Evolutionary conservation across 2,797 vertebrate species (phyloP).

Genomic region (Megalops cyprinoides): DNA sequence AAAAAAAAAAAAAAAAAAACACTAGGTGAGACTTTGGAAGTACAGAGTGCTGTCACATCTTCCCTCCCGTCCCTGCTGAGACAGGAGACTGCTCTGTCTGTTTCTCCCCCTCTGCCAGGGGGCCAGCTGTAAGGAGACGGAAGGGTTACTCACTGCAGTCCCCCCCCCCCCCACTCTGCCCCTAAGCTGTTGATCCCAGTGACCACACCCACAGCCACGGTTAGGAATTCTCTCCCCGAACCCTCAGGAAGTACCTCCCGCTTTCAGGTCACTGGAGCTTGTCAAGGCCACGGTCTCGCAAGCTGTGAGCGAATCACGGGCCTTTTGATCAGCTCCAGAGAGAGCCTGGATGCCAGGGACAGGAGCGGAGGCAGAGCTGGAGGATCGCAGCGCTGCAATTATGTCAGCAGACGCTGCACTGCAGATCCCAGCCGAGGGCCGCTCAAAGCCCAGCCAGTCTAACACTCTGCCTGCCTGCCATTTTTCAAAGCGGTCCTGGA

Average conservation of each 20-base stretch:
- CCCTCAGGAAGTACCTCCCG: slow-evolving; percentile 27
- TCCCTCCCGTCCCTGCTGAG: not conserved
- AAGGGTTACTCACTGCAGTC: slow-evolving; percentile 1
- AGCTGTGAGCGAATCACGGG: slow-evolving; percentile 34
- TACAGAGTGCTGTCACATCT: not conserved
- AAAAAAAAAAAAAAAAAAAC: too few species aligned
- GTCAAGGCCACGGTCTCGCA: slow-evolving; percentile 36
- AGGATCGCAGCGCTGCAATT: slow-evolving; percentile 12
- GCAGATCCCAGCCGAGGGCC: not conserved
- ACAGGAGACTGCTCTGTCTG: not conserved
- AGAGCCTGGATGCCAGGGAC: slow-evolving; percentile 8
- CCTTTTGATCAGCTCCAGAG: slow-evolving; percentile 30
- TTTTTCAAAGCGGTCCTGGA: slow-evolving; percentile 9
- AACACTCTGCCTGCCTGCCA: slow-evolving; percentile 19
- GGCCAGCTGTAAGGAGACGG: not conserved
- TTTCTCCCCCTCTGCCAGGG: not conserved
- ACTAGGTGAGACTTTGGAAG: too few species aligned
- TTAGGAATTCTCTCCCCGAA: slow-evolving; percentile 63
- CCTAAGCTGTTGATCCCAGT: slow-evolving; percentile 46
- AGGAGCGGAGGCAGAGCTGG: slow-evolving; percentile 24
- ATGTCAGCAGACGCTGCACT: not conserved
- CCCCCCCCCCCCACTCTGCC: slow-evolving; percentile 40
- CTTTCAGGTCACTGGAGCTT: slow-evolving; percentile 47
- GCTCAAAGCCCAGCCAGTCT: slow-evolving; percentile 20
- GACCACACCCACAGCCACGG: slow-evolving; percentile 45